Base-by-base conservation (phyloP, 2,888 invertebrate genomes). In the Hofmannophila pseudospretella region DNA sequence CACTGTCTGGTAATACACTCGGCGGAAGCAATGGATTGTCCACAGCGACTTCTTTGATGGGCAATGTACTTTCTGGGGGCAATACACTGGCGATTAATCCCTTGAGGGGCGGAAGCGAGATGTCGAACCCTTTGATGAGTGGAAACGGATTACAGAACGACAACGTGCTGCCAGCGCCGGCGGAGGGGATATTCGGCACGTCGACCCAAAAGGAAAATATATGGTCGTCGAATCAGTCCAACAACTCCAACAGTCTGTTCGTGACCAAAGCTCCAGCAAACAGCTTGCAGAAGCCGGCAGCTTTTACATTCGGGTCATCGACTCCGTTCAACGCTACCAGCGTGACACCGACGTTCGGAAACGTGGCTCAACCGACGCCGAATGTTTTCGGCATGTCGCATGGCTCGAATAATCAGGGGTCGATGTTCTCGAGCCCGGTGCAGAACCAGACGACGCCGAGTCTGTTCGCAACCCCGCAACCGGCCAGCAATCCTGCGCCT, bases 291-390 rank as follows among this genome's bases (percentile, higher is more conserved):
- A 76, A 74, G 30, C 59, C 74, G 2, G 44, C 61, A 0, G 32
- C 69, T 0, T 80, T 78, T 41, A 47, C 65, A 2, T 82, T 82
- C 38, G 75, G 75, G 3, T 34, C 59, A 3, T 42, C 62, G 2
- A 58, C 62, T 16, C 51, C 63, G 3, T 73, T 74, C 29, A 67
- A 57, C 28, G 29, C 60, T 2, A 49, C 41, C 32, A 57, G 34
- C 27, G 27, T 56, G 8, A 38, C 66, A 4, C 45, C 67, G 0
- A 41, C 58, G 1, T 76, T 76, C 34, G 70, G 71, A 12, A 52
- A 39, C 34, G 50, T 30, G 13, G 11, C 58, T n/a, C 51, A 58
- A 28, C 44, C 68, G 1, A 14, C 64, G 5, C 60, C 51, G 36
- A 69, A 59, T 36, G 45, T 74, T 13, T 82, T 79, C 32, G 71